phyloP scores from a whole-genome alignment of 2,888 invertebrate species.

The Fragum sueziense region DNA sequence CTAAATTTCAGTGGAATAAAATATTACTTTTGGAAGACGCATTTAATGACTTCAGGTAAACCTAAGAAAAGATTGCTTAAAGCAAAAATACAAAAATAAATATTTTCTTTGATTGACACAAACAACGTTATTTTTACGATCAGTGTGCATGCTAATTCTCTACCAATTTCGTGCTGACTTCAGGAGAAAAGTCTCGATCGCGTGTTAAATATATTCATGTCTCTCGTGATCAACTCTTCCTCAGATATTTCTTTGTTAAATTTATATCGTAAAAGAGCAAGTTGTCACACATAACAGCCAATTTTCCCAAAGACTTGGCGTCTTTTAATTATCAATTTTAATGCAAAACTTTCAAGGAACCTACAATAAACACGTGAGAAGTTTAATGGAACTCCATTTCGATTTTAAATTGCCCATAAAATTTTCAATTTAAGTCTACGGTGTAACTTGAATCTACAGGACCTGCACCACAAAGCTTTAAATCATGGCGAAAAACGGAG shows the following conservation, averaged over 20 bases:
- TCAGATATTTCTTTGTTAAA: slow-evolving; percentile 7
- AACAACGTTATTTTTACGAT: background rate
- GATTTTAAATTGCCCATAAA: background rate
- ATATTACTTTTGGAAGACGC: too few relatives aligned
- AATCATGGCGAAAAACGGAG: background rate
- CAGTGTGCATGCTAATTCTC: background rate
- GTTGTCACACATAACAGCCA: slow-evolving; percentile 2
- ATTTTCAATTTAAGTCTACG: background rate
- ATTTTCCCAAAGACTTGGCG: background rate
- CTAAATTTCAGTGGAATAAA: too few relatives aligned
- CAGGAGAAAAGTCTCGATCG: background rate
- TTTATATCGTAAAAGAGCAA: background rate
- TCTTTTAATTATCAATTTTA: slow-evolving; percentile 13
- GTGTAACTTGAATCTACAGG: background rate
- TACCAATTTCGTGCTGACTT: background rate
- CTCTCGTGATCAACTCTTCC: background rate
- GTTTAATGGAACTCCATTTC: slow-evolving; percentile 12
- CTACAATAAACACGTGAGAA: background rate
- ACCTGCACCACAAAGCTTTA: background rate
- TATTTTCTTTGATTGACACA: background rate
- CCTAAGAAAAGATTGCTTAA: background rate
- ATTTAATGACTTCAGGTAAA: background rate
- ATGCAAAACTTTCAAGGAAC: background rate
- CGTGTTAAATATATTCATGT: background rate
- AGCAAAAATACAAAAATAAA: background rate